phyloP scores from a whole-genome alignment of 1,140 invertebrate genomes.

The Ectropis grisescens region DNA sequence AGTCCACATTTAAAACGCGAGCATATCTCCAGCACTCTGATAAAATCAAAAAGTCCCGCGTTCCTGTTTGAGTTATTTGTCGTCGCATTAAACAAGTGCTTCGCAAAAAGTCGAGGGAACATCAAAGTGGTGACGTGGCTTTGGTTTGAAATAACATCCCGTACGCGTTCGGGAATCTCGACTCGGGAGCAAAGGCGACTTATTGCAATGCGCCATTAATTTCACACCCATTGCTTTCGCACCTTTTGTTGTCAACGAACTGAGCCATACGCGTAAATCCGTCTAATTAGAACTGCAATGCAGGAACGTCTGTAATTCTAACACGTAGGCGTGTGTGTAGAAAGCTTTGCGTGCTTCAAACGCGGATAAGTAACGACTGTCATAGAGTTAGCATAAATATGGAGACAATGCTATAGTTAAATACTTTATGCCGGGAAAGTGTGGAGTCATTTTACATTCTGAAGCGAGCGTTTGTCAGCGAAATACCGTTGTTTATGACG shows the following conservation, averaged over 20 bases:
- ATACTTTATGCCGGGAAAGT: constrained; percentile 15
- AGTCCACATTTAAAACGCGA: constrained; percentile 38
- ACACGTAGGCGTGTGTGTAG: constrained; percentile 4
- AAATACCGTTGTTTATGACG: too few relatives aligned
- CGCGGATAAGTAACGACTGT: constrained; percentile 17
- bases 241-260: neutral
- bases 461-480: too few relatives aligned
- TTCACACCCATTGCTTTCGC: constrained; percentile 21
- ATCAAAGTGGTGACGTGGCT: constrained; percentile 56
- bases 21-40: constrained; percentile 34
- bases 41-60: constrained; percentile 48
- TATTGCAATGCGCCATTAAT: constrained; percentile 15
- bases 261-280: neutral
- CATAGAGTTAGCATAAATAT: constrained; percentile 29
- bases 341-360: constrained; percentile 6
- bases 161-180: constrained; percentile 17
- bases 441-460: constrained; percentile 26
- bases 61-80: constrained; percentile 63
- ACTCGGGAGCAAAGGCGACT: constrained; percentile 21
- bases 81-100: constrained; percentile 58
- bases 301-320: constrained; percentile 1
- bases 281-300: constrained; percentile 1
- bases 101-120: constrained; percentile 53
- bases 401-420: constrained; percentile 29
- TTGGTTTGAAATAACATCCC: constrained; percentile 50